These are phyloP conservation scores for Drosophila infuscata DNA, from an alignment of 2,888 invertebrate species.

Conservation along the genomic window DNA sequence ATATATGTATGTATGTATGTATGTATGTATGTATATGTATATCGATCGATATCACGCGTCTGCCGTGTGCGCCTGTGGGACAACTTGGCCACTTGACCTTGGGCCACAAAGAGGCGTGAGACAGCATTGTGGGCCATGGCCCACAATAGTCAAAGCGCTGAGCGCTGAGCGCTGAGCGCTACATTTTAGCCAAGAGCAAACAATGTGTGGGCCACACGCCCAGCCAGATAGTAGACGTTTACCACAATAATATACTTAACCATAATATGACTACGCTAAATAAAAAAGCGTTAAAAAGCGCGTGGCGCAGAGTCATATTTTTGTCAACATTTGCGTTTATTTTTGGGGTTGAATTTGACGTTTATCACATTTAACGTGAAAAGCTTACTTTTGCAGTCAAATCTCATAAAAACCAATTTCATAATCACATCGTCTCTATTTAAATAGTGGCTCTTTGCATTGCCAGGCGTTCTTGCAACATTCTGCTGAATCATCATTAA, in stretches of 20 bases:
- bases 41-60: slow-evolving; percentile 48
- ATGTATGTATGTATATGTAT: slow-evolving; percentile 16
- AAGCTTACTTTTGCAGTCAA: not conserved
- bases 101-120: slow-evolving; percentile 11
- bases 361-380: slow-evolving; percentile 12
- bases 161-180: not conserved
- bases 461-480: not conserved
- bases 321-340: not conserved
- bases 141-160: not conserved
- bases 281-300: slow-evolving; percentile 19
- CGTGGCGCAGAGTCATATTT: slow-evolving; percentile 28
- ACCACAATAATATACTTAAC: not conserved
- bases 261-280: slow-evolving; percentile 7
- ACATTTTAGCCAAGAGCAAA: slow-evolving; percentile 47
- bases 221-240: slow-evolving; percentile 30
- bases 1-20: slow-evolving; percentile 18
- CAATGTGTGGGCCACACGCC: slow-evolving; percentile 46
- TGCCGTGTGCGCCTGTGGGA: slow-evolving; percentile 62
- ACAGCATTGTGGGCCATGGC: slow-evolving; percentile 47
- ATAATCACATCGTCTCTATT: not conserved
- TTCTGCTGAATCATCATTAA: not conserved
- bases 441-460: slow-evolving; percentile 1
- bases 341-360: not conserved
- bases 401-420: not conserved
- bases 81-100: slow-evolving; percentile 45